phyloP scores from a whole-genome alignment of 2,888 invertebrate species.

The Ommatoiulus sabulosus region DNA sequence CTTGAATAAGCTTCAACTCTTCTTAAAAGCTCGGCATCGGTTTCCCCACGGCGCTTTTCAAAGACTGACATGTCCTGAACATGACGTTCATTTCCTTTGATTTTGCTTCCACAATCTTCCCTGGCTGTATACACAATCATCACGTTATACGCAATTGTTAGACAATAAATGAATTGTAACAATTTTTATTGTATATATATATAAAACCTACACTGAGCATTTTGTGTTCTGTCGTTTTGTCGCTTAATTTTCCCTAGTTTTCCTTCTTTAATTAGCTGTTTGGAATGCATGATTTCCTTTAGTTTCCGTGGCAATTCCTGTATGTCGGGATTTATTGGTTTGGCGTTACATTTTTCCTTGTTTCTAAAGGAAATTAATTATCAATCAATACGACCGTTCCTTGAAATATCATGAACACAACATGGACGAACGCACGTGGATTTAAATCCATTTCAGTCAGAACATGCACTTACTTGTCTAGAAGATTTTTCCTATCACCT shows the following conservation, averaged over 20 bases:
- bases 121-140: neutral
- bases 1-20: slow-evolving; percentile 24
- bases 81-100: neutral
- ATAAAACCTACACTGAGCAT: neutral
- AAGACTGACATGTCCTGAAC: neutral
- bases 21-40: neutral
- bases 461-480: slow-evolving; percentile 25
- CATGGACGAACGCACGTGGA: neutral
- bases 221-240: slow-evolving; percentile 11
- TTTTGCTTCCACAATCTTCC: neutral
- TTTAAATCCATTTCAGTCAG: neutral
- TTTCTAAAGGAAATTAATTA: slow-evolving; percentile 16
- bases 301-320: slow-evolving; percentile 57
- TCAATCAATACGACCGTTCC: neutral
- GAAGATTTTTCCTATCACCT: slow-evolving; percentile 50
- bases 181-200: too few relatives aligned
- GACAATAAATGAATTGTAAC: too few relatives aligned
- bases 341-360: slow-evolving; percentile 23
- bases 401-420: neutral
- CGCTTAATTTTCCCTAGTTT: slow-evolving; percentile 13
- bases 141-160: too few relatives aligned
- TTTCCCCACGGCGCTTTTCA: slow-evolving; percentile 13
- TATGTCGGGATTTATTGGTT: slow-evolving; percentile 45
- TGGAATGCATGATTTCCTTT: slow-evolving; percentile 50
- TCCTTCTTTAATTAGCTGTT: slow-evolving; percentile 21